These are phyloP conservation scores for Helicolenus hilgendorfi DNA, from an alignment of 2,797 vertebrate genomes.

Conservation along the genomic window DNA sequence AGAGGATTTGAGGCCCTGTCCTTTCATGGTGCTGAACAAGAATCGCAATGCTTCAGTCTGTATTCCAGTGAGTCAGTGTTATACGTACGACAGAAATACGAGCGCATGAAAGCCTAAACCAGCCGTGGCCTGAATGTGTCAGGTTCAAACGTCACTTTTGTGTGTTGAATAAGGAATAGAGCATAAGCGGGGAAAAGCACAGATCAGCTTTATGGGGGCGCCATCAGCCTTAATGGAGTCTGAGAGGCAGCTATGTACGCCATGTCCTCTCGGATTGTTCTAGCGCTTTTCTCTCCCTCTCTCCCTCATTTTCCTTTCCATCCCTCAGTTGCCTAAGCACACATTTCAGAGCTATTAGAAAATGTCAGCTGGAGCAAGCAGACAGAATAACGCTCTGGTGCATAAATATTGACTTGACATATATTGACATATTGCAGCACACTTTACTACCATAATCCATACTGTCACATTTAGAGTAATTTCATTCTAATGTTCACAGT, in stretches of 20 bases:
- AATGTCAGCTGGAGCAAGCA: conserved; percentile 68
- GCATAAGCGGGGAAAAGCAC: conserved; percentile 61
- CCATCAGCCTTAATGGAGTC: conserved; percentile 82
- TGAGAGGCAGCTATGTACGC: conserved; percentile 70
- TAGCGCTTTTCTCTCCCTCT: conserved; percentile 26
- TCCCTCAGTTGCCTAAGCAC: conserved; percentile 67
- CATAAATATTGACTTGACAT: conserved; percentile 70
- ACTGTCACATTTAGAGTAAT: conserved; percentile 65
- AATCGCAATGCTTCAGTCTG: conserved; percentile 43
- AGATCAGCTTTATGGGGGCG: conserved; percentile 64
- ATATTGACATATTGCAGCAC: conserved; percentile 38
- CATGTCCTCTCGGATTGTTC: conserved; percentile 65
- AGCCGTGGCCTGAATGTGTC: conserved; percentile 85
- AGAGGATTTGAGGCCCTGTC: conserved; percentile 33
- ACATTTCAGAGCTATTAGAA: conserved; percentile 80
- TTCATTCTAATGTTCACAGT: conserved; percentile 46
- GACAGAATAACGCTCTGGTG: conserved; percentile 16
- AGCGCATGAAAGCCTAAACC: conserved; percentile 73
- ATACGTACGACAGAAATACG: conserved; percentile 65
- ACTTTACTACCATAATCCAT: conserved; percentile 58
- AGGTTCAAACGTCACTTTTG: conserved; percentile 78
- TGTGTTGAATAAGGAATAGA: conserved; percentile 60
- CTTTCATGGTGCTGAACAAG: conserved; percentile 51
- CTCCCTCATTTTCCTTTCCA: conserved; percentile 34
- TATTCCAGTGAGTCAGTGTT: conserved; percentile 57